Evolutionary conservation across 2,888 invertebrate species (phyloP).

Genomic region (Plemyria rubiginata): DNA sequence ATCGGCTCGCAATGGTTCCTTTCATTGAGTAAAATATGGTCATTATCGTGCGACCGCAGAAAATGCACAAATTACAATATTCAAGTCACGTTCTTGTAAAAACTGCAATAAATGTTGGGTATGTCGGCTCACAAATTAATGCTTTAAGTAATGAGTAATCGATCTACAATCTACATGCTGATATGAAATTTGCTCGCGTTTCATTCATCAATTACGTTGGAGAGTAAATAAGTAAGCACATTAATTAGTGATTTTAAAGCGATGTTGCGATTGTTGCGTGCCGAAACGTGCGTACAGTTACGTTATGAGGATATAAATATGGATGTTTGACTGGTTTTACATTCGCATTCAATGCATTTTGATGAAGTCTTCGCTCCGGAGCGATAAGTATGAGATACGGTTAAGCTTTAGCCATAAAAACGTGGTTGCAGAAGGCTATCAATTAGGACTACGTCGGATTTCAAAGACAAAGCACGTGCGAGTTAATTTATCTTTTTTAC

Average conservation of each 20-base stretch:
- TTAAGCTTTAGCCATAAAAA: constrained; percentile 20
- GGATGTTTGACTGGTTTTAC: constrained; percentile 27
- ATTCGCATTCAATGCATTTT: constrained; percentile 35
- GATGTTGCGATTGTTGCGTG: constrained; percentile 21
- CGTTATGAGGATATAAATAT: constrained; percentile 32
- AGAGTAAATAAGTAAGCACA: constrained; percentile 36
- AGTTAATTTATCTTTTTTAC: constrained; percentile 29
- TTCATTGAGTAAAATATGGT: constrained; percentile 68
- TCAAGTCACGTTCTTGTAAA: constrained; percentile 64
- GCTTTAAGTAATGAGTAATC: constrained; percentile 53
- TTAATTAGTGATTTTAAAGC: constrained; percentile 36
- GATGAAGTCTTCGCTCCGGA: constrained; percentile 32
- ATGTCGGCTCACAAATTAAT: constrained; percentile 55
- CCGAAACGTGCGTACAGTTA: constrained; percentile 31
- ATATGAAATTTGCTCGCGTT: constrained; percentile 39
- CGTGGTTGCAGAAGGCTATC: constrained; percentile 23
- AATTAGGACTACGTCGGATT: constrained; percentile 25
- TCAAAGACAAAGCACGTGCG: constrained; percentile 22
- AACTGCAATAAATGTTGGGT: constrained; percentile 60
- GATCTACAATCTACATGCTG: constrained; percentile 45
- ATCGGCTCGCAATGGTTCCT: constrained; percentile 59
- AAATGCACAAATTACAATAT: constrained; percentile 52
- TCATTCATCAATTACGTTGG: constrained; percentile 38
- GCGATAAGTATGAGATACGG: constrained; percentile 37
- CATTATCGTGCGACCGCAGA: constrained; percentile 58